Evolutionary conservation across 1,140 invertebrate genomes (phyloP).

Genomic region (Penaeus chinensis): DNA sequence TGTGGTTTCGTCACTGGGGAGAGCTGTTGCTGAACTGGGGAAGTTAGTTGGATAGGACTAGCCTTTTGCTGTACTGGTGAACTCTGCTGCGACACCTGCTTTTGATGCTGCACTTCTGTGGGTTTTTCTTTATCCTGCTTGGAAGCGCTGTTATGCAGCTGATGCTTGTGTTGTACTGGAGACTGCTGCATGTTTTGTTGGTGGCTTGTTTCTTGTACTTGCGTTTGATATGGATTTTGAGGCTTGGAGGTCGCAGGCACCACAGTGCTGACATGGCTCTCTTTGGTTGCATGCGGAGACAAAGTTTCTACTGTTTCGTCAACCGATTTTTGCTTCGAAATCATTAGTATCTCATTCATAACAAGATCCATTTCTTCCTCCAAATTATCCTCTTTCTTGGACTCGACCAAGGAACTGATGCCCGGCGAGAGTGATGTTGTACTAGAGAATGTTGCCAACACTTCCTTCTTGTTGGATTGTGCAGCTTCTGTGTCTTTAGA

Average conservation of each 20-base stretch:
- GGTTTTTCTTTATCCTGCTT: constrained; percentile 12
- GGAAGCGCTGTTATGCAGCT: background rate
- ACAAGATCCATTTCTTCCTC: constrained; percentile 62
- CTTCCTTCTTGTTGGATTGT: constrained; percentile 15
- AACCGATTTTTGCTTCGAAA: constrained; percentile 59
- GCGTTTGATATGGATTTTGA: no score
- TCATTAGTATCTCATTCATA: constrained; percentile 62
- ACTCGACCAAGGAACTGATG: constrained; percentile 24
- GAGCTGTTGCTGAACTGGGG: background rate
- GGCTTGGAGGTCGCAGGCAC: no score
- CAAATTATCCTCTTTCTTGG: constrained; percentile 53
- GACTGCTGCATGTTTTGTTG: background rate
- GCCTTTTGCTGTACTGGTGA: constrained; percentile 5
- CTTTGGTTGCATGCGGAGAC: background rate
- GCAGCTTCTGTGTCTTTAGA: background rate
- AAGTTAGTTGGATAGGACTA: constrained; percentile 5
- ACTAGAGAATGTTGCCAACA: background rate
- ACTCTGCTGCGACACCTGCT: background rate
- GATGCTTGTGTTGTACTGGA: background rate
- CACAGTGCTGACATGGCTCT: no score
- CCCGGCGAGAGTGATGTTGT: constrained; percentile 19
- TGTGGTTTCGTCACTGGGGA: no score
- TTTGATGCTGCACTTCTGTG: background rate
- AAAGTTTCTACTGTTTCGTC: constrained; percentile 30
- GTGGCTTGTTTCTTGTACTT: no score